These are phyloP conservation scores for Drosophila buzzatii DNA, from an alignment of 2,888 invertebrate species.

Conservation along the genomic window DNA sequence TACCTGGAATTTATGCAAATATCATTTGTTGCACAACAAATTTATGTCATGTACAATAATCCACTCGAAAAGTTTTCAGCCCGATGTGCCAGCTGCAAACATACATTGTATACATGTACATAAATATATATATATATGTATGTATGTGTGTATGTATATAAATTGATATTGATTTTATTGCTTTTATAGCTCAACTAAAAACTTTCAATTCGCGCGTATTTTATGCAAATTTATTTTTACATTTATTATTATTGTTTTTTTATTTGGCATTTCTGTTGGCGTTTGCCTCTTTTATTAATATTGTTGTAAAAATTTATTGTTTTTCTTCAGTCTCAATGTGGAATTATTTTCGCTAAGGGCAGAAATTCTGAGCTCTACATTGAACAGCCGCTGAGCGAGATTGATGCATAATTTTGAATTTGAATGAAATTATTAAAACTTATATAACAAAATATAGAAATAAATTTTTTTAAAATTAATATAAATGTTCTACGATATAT, in stretches of 20 bases:
- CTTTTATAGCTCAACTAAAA: constrained; percentile 12
- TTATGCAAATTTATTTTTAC: constrained; percentile 1
- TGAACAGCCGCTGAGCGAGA: neutral
- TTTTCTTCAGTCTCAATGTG: neutral
- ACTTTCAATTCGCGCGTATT: constrained; percentile 1
- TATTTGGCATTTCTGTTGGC: neutral
- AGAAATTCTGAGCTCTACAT: no score
- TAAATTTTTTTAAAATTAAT: no score
- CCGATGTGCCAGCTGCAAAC: constrained; percentile 11
- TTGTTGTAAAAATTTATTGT: neutral
- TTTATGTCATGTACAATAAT: constrained; percentile 31
- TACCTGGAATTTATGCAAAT: constrained; percentile 41
- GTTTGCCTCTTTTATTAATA: neutral
- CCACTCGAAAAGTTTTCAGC: constrained; percentile 15
- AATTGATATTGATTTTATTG: constrained; percentile 9
- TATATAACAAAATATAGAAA: no score
- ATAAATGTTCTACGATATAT: no score
- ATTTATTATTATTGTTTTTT: constrained; percentile 2
- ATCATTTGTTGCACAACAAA: constrained; percentile 17
- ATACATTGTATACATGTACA: neutral
- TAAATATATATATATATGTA: neutral
- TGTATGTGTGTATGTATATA: neutral
- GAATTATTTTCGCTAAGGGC: neutral
- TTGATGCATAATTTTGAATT: no score
- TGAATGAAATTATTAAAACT: no score